phyloP scores from a whole-genome alignment of 2,113 vertebrate species.

The Heloderma charlesbogerti region DNA sequence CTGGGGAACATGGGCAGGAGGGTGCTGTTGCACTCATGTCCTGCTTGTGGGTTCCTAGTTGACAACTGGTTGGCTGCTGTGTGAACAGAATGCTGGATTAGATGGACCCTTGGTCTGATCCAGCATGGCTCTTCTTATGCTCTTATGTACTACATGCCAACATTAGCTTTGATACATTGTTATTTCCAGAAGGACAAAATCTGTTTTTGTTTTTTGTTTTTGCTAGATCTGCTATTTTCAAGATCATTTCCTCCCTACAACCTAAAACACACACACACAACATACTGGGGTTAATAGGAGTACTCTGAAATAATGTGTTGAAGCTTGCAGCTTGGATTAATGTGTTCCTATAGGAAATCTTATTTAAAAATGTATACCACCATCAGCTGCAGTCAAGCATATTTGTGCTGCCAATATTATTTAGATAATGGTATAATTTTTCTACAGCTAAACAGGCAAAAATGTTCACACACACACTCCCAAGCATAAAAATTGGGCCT shows the following conservation, averaged over 20 bases:
- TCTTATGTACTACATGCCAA: background rate
- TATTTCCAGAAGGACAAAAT: background rate
- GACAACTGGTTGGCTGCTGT: no score
- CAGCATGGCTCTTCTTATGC: no score
- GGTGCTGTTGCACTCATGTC: no score
- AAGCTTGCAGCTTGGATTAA: background rate
- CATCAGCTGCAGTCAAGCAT: background rate
- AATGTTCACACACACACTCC: background rate
- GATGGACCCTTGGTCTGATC: no score
- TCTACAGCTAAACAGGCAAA: background rate
- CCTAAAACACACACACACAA: no score
- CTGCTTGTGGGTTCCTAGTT: no score
- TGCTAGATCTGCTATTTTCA: background rate
- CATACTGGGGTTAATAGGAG: background rate
- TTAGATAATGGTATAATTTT: background rate
- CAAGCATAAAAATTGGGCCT: background rate
- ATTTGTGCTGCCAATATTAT: background rate
- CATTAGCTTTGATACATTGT: background rate
- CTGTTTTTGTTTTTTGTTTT: background rate
- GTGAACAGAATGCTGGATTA: no score
- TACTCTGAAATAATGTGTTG: background rate
- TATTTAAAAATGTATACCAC: background rate
- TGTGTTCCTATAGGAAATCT: background rate
- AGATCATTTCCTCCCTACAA: no score
- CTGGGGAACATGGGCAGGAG: no score